A percentile compares a stretch with the other conserved stretches of the same genome.
phyloP scores from a whole-genome alignment of 2,888 invertebrate genomes.

The Papilio gigon region DNA sequence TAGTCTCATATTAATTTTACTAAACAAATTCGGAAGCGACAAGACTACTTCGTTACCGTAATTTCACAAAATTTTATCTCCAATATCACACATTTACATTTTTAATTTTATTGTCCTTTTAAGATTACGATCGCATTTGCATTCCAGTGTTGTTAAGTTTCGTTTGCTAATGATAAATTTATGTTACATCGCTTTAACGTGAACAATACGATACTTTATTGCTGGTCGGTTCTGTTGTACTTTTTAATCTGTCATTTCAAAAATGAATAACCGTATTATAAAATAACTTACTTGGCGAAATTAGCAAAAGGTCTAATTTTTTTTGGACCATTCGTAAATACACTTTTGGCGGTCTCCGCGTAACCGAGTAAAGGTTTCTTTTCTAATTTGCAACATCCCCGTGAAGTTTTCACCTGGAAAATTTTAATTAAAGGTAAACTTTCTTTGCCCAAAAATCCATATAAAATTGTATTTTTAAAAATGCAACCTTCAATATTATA shows the following conservation, averaged over 20 bases:
- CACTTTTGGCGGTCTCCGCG: conserved; percentile 84
- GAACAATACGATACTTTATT: not conserved
- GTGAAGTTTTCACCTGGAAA: conserved; percentile 72
- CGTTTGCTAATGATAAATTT: not conserved
- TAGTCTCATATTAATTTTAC: not conserved
- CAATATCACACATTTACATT: not conserved
- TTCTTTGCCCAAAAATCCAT: too few relatives aligned
- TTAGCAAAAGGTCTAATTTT: conserved; percentile 72
- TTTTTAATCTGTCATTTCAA: not conserved
- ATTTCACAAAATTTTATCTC: not conserved
- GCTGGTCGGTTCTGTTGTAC: not conserved
- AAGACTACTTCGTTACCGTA: not conserved
- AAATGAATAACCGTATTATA: not conserved
- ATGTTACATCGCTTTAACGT: not conserved
- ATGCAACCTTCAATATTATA: too few relatives aligned
- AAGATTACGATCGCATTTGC: not conserved
- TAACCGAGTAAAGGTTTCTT: conserved; percentile 81
- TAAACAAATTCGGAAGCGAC: not conserved
- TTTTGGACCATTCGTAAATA: conserved; percentile 83
- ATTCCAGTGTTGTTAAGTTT: not conserved
- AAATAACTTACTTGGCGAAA: conserved; percentile 73
- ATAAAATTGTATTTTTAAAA: too few relatives aligned
- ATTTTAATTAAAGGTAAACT: conserved; percentile 1
- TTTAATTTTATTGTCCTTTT: not conserved
- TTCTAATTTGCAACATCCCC: conserved; percentile 75